Percentiles rank a stretch among this genome's conserved stretches.
phyloP scores from a whole-genome alignment of 92 coral and sea anemone species.

The Zoanthus gigantus region DNA sequence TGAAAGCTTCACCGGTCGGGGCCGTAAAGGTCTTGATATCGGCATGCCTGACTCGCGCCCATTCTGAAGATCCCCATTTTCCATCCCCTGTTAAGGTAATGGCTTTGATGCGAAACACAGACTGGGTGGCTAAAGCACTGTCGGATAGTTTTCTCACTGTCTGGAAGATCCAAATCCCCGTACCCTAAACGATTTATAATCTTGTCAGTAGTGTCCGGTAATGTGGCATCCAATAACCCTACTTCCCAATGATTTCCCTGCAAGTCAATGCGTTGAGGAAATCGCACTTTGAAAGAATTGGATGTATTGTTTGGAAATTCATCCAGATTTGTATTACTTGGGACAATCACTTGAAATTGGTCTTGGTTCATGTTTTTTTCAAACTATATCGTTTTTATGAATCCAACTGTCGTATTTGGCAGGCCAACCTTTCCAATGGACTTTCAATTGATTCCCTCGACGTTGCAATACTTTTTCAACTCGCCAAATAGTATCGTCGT shows the following conservation, averaged over 20 bases:
- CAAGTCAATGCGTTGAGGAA: background rate
- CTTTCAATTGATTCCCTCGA: constrained; percentile 51
- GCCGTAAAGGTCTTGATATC: no score
- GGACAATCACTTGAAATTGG: background rate
- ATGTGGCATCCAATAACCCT: background rate
- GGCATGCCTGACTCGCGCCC: background rate
- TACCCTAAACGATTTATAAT: background rate
- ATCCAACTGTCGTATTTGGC: constrained; percentile 43
- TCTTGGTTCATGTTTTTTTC: background rate
- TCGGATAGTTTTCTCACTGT: background rate
- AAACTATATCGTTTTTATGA: background rate
- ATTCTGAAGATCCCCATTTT: background rate
- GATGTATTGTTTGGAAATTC: constrained; percentile 12
- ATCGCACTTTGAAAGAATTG: constrained; percentile 10
- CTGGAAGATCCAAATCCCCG: background rate
- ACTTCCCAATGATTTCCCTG: constrained; percentile 3
- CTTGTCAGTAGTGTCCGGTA: background rate
- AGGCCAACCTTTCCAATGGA: constrained; percentile 61
- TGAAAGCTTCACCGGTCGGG: background rate
- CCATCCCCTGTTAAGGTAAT: no score
- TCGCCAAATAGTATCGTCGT: constrained; percentile 43
- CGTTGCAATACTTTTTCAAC: constrained; percentile 40
- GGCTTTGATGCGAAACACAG: background rate
- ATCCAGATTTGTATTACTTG: constrained; percentile 22
- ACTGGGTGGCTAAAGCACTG: background rate